A percentile compares a stretch with the other conserved stretches of the same genome.
Conservation (phyloP, 1,140 invertebrate species). For the Hycleus cichorii region DNA sequence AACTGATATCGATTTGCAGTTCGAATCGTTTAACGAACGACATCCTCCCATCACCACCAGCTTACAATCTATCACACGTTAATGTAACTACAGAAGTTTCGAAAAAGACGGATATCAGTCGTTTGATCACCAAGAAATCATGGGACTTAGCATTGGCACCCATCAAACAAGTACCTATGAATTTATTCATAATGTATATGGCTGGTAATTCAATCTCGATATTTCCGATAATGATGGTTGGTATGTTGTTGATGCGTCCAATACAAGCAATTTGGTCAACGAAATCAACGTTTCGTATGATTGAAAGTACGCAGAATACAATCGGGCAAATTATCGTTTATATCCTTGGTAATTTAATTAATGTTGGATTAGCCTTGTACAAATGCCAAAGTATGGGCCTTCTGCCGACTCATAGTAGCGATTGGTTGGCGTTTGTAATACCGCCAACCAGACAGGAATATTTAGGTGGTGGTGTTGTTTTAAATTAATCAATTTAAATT, state of each 20-base stretch:
- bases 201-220: constrained; percentile 98
- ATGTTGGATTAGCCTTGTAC: constrained; percentile 88
- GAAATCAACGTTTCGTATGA: constrained; percentile 89
- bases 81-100: constrained; percentile 66
- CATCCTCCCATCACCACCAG: constrained; percentile 66
- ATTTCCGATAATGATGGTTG: constrained; percentile 99
- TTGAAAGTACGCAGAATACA: constrained; percentile 82
- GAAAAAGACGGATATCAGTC: constrained; percentile 68
- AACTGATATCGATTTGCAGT: constrained; percentile 19
- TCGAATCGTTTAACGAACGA: constrained; percentile 21
- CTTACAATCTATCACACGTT: constrained; percentile 65
- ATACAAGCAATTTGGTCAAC: constrained; percentile 91
- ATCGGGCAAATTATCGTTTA: constrained; percentile 90
- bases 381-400: constrained; percentile 99
- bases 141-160: constrained; percentile 97
- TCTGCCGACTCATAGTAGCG: constrained; percentile 93
- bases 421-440: constrained; percentile 98
- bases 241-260: constrained; percentile 94
- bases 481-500: constrained; percentile 44
- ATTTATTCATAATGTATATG: constrained; percentile 99
- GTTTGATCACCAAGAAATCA: constrained; percentile 87
- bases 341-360: constrained; percentile 89
- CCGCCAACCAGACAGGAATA: constrained; percentile 81
- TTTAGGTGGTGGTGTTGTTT: constrained; percentile 74
- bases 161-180: constrained; percentile 96